Evolutionary conservation across 2,113 vertebrate genomes (phyloP).

Genomic region (Dolichotis patagonum): DNA sequence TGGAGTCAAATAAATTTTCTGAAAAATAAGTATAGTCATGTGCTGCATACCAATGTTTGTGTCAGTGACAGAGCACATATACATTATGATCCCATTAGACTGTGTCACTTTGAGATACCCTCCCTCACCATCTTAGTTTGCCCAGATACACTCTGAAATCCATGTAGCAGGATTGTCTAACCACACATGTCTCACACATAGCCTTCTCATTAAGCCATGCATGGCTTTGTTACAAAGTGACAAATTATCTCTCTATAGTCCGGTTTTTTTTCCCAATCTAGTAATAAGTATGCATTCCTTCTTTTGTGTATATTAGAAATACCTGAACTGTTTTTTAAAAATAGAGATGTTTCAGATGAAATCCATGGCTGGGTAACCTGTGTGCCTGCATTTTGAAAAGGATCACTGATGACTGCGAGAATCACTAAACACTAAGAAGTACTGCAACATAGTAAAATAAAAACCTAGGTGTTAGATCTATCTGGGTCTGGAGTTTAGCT

Average conservation of each 20-base stretch:
- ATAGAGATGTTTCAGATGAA: background rate
- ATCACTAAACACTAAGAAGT: background rate
- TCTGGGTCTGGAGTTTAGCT: background rate
- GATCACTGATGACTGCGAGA: background rate
- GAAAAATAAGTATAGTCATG: background rate
- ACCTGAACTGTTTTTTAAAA: background rate
- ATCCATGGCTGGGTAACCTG: background rate
- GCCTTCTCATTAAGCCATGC: background rate
- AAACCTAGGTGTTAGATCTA: background rate
- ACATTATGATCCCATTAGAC: background rate
- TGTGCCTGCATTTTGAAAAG: slow-evolving; percentile 3
- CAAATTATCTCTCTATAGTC: slow-evolving; percentile 3
- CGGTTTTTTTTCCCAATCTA: background rate
- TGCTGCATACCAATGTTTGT: background rate
- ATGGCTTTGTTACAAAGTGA: background rate
- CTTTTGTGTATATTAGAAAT: background rate
- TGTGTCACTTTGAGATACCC: background rate
- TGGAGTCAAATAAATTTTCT: slow-evolving; percentile 25
- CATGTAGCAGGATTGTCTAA: background rate
- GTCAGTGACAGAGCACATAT: background rate
- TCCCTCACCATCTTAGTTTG: background rate
- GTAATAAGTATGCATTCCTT: background rate
- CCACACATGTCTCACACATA: background rate
- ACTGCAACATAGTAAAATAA: background rate
- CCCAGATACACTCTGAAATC: background rate